These are phyloP conservation scores for Montipora cactus DNA, from an alignment of 64 coral and sea anemone species.

Conservation along the genomic window DNA sequence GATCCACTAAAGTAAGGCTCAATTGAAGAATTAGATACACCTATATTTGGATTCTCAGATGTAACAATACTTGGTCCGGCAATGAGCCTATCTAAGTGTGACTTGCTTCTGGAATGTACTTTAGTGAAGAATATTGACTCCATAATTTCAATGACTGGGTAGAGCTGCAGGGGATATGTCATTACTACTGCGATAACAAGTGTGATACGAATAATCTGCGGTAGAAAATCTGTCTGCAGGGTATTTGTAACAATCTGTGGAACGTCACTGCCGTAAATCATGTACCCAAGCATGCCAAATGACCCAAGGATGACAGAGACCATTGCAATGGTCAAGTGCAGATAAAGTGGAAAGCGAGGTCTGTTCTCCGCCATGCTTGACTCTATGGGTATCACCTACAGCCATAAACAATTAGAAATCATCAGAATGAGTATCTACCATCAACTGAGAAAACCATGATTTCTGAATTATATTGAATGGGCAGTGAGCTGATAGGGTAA, in stretches of 20 bases:
- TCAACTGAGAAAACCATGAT: no score
- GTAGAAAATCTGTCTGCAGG: conserved; percentile 38
- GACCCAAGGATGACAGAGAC: conserved; percentile 92
- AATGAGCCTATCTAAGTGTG: conserved; percentile 60
- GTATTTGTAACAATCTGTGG: conserved; percentile 92
- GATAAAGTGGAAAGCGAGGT: conserved; percentile 86
- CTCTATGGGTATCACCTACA: conserved; percentile 96
- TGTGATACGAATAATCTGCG: conserved; percentile 73
- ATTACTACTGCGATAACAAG: conserved; percentile 86
- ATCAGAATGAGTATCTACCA: not conserved
- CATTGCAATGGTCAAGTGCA: conserved; percentile 79
- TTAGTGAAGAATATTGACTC: conserved; percentile 85
- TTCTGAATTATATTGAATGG: no score
- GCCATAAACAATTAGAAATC: not conserved
- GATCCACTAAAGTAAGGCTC: not conserved
- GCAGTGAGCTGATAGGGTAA: no score
- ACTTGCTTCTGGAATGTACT: conserved; percentile 35
- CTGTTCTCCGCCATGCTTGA: conserved; percentile 96
- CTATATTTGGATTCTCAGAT: no score
- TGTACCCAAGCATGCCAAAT: conserved; percentile 94
- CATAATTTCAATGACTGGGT: conserved; percentile 89
- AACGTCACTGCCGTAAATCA: conserved; percentile 80
- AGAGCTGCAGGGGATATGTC: conserved; percentile 94
- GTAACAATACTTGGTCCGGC: conserved; percentile 48
- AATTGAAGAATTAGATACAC: not conserved